Base-by-base conservation (phyloP, 2,888 invertebrate species). In the Cheilosia pagana region DNA sequence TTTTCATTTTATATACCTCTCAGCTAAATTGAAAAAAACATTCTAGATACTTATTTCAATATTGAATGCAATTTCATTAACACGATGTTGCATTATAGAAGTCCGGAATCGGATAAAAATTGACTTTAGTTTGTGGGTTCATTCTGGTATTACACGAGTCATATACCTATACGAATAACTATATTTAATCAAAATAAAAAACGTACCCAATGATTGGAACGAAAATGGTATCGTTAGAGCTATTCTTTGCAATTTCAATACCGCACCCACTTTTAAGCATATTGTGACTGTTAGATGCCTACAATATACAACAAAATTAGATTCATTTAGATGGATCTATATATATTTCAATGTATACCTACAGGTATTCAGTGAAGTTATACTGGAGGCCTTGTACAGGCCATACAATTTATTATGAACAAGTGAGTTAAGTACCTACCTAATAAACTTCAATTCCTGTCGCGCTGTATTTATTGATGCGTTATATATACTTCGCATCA, bases 401-500 rank as follows among this genome's bases (percentile, higher is more conserved):
- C 43, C 35, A 67, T 72, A 79, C n/a, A 16, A 62, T 72, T 35
- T 45, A 60, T 35, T 67, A 67, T 39, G 48, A 72, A 67, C 74
- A 79, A 52, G 59, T 67, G 72, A 52, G 45, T 60, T 52, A 25
- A 3, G 12, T 35, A 3, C 35, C 12, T 35, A 12, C 0, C 2
- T 67, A 14, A 60, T 21, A 31, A 25, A 60, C 53, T 60, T 25
- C 45, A 43, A 60, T 50, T 53, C n/a, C 16, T 21, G 12, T 12
- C 23, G 10, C 28, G n/a, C 23, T 25, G 7, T 39, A 90, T 91
- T 90, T 90, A 91, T 91, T 91, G 90, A 90, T 90, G 90, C 21
- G 28, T 35, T 67, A 55, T 53, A 90, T 91, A 90, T 90, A 90
- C 91, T 90, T 90, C 90, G 90, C 91, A 90, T 90, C 91, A 90